phyloP scores from a whole-genome alignment of 2,797 vertebrate genomes.

The Lacerta viridis region DNA sequence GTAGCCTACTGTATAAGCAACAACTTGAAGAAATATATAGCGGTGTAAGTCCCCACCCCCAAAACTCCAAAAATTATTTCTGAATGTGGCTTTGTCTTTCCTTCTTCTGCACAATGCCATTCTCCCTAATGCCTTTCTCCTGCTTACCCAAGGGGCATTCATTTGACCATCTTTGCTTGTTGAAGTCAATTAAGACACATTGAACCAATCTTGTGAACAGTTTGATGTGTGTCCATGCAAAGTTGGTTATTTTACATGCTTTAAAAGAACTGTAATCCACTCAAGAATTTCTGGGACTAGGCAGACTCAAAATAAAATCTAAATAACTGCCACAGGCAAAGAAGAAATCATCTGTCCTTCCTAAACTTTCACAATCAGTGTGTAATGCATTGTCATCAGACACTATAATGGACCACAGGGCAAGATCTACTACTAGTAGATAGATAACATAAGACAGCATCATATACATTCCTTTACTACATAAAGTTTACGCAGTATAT shows the following conservation, averaged over 20 bases:
- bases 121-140: not conserved
- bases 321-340: not conserved
- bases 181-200: conserved; percentile 11
- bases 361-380: not conserved
- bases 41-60: not conserved
- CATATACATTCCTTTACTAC: not conserved
- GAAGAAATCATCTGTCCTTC: not conserved
- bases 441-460: not conserved
- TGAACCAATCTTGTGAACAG: not conserved
- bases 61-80: not conserved
- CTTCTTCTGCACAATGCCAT: not conserved
- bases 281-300: not conserved
- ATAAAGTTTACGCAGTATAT: not conserved
- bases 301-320: not conserved
- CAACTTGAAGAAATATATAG: not conserved
- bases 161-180: not conserved
- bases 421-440: not conserved
- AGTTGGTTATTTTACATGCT: not conserved
- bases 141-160: not conserved
- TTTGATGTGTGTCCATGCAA: not conserved
- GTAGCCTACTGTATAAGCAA: not conserved
- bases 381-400: not conserved
- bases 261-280: not conserved
- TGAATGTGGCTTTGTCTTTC: not conserved
- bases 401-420: not conserved